Evolutionary conservation across 2,113 vertebrate genomes (phyloP).

Genomic region (Callionymus lyra): DNA sequence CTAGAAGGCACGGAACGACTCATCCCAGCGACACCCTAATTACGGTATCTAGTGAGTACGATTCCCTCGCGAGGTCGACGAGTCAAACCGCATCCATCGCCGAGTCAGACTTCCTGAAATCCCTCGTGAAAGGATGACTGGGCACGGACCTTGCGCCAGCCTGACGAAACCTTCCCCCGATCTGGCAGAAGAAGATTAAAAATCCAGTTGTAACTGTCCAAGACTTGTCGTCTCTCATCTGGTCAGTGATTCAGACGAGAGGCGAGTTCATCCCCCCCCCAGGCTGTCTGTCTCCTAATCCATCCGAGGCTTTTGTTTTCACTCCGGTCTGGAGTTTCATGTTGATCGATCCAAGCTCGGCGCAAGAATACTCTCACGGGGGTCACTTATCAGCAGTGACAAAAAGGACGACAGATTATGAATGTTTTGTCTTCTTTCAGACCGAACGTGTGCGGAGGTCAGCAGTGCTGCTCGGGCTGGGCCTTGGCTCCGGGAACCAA

Average conservation of each 20-base stretch:
- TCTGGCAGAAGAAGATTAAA: slow-evolving; percentile 31
- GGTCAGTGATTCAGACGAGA: slow-evolving; percentile 49
- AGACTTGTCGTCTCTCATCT: slow-evolving; percentile 59
- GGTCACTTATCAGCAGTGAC: slow-evolving; percentile 22
- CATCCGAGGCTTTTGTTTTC: slow-evolving; percentile 46
- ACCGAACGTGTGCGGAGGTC: slow-evolving; percentile 88
- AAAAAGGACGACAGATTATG: neutral
- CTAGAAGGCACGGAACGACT: slow-evolving; percentile 35
- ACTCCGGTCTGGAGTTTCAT: slow-evolving; percentile 27
- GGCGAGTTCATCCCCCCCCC: slow-evolving; percentile 33
- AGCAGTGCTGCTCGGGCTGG: slow-evolving; percentile 92
- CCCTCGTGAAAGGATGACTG: slow-evolving; percentile 40
- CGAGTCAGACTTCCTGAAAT: slow-evolving; percentile 55
- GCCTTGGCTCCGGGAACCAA: slow-evolving; percentile 81
- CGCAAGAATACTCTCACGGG: slow-evolving; percentile 40
- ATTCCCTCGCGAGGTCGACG: slow-evolving; percentile 33
- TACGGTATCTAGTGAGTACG: slow-evolving; percentile 29
- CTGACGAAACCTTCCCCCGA: slow-evolving; percentile 20
- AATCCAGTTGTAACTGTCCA: slow-evolving; percentile 45
- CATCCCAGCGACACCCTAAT: slow-evolving; percentile 41
- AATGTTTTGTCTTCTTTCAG: slow-evolving; percentile 53
- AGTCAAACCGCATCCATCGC: slow-evolving; percentile 43
- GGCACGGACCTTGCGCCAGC: slow-evolving; percentile 36
- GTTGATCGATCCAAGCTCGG: slow-evolving; percentile 46
- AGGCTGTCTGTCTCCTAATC: slow-evolving; percentile 41